Conservation (phyloP, 2,797 vertebrate species). For the Knipowitschia caucasica region DNA sequence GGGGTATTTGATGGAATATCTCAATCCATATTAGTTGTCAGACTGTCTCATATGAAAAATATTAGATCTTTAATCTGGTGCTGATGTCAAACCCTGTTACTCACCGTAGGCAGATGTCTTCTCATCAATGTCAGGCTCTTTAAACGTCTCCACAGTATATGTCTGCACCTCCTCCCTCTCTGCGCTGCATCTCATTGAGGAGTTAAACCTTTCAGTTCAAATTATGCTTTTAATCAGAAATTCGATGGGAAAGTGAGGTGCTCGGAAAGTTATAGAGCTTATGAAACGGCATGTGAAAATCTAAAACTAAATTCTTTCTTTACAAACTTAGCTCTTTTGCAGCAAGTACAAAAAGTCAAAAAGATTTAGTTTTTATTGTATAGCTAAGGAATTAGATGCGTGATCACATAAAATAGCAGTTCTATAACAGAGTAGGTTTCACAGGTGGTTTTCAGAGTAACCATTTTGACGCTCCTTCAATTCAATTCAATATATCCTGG, state of each 20-base stretch:
- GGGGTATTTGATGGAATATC: slow-evolving; percentile 3
- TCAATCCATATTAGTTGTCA: slow-evolving; percentile 8
- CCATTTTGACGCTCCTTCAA: too few species aligned
- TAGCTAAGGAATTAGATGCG: too few species aligned
- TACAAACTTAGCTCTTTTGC: neutral
- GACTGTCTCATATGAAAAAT: slow-evolving; percentile 16
- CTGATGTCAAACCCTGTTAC: slow-evolving; percentile 13
- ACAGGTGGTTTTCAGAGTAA: too few species aligned
- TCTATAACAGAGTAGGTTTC: too few species aligned
- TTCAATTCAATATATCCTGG: too few species aligned
- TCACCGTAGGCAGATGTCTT: slow-evolving; percentile 12
- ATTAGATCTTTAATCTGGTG: slow-evolving; percentile 18
- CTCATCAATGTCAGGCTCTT: slow-evolving; percentile 16
- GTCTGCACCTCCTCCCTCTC: slow-evolving; percentile 17
- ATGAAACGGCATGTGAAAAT: slow-evolving; percentile 2
- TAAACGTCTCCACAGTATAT: slow-evolving; percentile 21
- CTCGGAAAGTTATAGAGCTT: slow-evolving; percentile 11
- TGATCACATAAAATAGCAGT: too few species aligned
- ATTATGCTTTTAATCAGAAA: slow-evolving; percentile 3
- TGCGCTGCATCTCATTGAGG: slow-evolving; percentile 31
- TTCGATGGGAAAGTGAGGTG: neutral
- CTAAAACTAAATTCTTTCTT: neutral
- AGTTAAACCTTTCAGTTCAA: slow-evolving; percentile 2
- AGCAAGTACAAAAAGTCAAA: neutral
- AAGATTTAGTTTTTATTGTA: too few species aligned